Evolutionary conservation across 2,888 invertebrate genomes (phyloP), one percentile per base, ranked within the genome.

Genomic region (Epinotia demarniana): DNA sequence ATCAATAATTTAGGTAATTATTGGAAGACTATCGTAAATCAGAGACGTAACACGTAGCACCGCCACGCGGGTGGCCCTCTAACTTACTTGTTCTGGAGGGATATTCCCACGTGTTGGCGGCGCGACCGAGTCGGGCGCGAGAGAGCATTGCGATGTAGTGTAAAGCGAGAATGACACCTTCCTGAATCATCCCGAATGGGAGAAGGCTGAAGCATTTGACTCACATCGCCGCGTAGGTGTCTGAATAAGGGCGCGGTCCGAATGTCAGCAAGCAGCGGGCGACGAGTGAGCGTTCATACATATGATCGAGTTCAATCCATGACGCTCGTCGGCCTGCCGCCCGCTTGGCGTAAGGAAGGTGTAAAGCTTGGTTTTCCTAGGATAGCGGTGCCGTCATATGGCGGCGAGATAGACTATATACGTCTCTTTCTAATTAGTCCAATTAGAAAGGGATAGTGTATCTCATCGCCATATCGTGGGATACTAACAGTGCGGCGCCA

Each of bases 401-500:
- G n/a, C n/a, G n/a, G n/a, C n/a, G n/a, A n/a, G n/a, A n/a, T n/a
- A n/a, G n/a, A n/a, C n/a, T n/a, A n/a, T n/a, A n/a, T n/a, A n/a
- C n/a, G n/a, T n/a, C n/a, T n/a, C n/a, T n/a, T n/a, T n/a, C n/a
- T n/a, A n/a, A n/a, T n/a, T n/a, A n/a, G n/a, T n/a, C n/a, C n/a
- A n/a, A n/a, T n/a, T n/a, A n/a, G n/a, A n/a, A n/a, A n/a, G n/a
- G n/a, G n/a, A n/a, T n/a, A n/a, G n/a, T n/a, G n/a, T n/a, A n/a
- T n/a, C n/a, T n/a, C n/a, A n/a, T n/a, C n/a, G 27, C 46, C 11
- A n/a, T 16, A 23, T 27, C 16, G 23, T 19, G 23, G 87, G 83
- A 88, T 92, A 97, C 97, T 97, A 95, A 97, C 97, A 97, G 94
- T 96, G 96, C 57, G 81, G 79, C 94, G 94, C 85, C 1, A 39